Percentiles rank a stretch among this genome's conserved stretches.
Evolutionary conservation across 2,888 invertebrate species (phyloP).

Genomic region (Achlya flavicornis): DNA sequence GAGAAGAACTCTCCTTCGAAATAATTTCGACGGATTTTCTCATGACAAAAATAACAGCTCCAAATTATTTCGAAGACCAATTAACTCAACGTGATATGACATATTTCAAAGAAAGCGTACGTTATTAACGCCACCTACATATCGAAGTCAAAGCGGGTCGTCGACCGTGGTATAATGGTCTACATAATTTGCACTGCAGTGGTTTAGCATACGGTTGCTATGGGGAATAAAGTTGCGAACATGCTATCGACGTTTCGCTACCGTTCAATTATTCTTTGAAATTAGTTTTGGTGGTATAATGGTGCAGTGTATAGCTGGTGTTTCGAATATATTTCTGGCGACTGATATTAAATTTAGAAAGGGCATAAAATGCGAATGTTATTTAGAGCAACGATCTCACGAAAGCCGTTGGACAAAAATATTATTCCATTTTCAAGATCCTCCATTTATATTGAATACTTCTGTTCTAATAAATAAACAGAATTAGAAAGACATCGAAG

Average conservation of each 20-base stretch:
- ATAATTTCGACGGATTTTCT: no score
- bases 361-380: neutral
- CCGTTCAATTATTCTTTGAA: neutral
- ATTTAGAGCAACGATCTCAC: neutral
- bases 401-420: neutral
- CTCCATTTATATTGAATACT: no score
- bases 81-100: neutral
- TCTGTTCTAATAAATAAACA: no score
- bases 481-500: neutral
- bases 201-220: conserved; percentile 39
- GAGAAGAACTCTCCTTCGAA: neutral
- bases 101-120: neutral
- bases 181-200: conserved; percentile 42
- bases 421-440: neutral
- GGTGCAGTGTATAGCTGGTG: no score
- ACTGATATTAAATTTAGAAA: neutral
- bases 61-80: neutral
- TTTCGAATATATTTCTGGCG: neutral
- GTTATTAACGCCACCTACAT: conserved; percentile 1
- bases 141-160: conserved; percentile 12
- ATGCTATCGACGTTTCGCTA: conserved; percentile 5
- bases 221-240: conserved; percentile 23
- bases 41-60: neutral
- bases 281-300: neutral
- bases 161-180: conserved; percentile 25